These are phyloP conservation scores for Melipona beecheii DNA, from an alignment of 2,888 invertebrate genomes.

Conservation along the genomic window DNA sequence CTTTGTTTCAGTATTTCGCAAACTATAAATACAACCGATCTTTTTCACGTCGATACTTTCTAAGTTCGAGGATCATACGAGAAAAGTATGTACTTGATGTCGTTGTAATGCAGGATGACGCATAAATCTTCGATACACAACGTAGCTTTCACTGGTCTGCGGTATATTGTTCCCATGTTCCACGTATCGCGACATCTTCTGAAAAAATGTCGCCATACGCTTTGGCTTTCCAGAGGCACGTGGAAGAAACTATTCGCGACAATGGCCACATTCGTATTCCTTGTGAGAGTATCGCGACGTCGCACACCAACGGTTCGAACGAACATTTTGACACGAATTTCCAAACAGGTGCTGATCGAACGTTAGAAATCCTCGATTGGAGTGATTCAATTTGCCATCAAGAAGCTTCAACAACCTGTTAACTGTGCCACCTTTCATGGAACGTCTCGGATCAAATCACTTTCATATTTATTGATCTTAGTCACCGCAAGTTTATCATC, in stretches of 20 bases:
- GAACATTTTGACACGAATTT: constrained; percentile 62
- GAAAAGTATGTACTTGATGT: background rate
- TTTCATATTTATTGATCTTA: background rate
- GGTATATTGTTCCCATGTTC: constrained; percentile 38
- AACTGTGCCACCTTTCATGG: background rate
- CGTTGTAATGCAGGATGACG: background rate
- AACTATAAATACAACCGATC: background rate
- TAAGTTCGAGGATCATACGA: background rate
- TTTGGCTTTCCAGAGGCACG: constrained; percentile 27
- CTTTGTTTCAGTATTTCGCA: background rate
- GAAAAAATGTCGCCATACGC: constrained; percentile 29
- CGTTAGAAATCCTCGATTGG: constrained; percentile 9
- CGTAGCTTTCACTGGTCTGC: constrained; percentile 48
- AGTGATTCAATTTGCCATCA: background rate
- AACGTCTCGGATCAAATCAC: background rate
- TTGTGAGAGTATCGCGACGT: constrained; percentile 37
- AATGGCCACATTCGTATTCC: constrained; percentile 56
- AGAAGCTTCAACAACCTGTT: background rate
- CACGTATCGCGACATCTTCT: constrained; percentile 8
- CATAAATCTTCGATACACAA: constrained; percentile 40
- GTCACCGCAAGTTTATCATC: too few species aligned
- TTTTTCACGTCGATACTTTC: background rate
- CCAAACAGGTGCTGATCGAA: constrained; percentile 38
- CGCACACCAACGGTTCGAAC: constrained; percentile 33
- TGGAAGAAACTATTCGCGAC: constrained; percentile 34